Conservation (phyloP, 1,140 invertebrate genomes). For the Drosophila obscura region DNA sequence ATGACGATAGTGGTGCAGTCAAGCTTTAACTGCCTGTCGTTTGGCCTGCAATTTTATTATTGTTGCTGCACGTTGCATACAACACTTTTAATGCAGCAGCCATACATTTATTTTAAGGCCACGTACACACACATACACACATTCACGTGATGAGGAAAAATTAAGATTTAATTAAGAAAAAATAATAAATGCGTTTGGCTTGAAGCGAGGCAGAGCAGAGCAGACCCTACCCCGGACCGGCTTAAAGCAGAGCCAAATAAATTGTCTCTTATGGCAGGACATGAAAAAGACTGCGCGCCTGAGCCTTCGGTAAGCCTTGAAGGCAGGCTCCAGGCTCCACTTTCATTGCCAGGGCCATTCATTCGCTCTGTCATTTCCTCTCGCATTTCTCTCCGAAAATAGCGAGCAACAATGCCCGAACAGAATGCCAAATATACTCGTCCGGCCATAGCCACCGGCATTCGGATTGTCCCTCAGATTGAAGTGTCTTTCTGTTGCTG, state of each 20-base stretch:
- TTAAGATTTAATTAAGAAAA: constrained; percentile 80
- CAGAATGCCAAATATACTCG: constrained; percentile 55
- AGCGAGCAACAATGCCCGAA: constrained; percentile 29
- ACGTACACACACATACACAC: constrained; percentile 19
- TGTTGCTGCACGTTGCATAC: constrained; percentile 41
- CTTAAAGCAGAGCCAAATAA: constrained; percentile 52
- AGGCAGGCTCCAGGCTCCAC: too few species aligned
- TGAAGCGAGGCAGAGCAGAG: constrained; percentile 10
- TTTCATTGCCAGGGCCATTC: too few species aligned
- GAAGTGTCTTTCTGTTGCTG: constrained; percentile 9
- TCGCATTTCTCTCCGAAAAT: constrained; percentile 30
- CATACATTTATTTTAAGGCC: constrained; percentile 42
- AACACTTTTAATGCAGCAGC: constrained; percentile 15
- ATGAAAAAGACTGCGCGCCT: constrained; percentile 6
- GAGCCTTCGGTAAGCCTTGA: constrained; percentile 23
- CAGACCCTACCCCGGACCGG: constrained; percentile 1
- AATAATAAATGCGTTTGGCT: constrained; percentile 68
- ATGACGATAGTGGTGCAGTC: too few species aligned
- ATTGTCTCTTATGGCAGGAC: constrained; percentile 46
- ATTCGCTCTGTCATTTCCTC: constrained; percentile 5
- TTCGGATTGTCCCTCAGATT: constrained; percentile 47
- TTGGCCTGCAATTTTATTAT: constrained; percentile 54
- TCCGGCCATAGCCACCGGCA: constrained; percentile 53
- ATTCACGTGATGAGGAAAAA: constrained; percentile 29
- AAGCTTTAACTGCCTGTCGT: constrained; percentile 45